Evolutionary conservation across 2,888 invertebrate genomes (phyloP).

Genomic region (Heteromurus nitidus): DNA sequence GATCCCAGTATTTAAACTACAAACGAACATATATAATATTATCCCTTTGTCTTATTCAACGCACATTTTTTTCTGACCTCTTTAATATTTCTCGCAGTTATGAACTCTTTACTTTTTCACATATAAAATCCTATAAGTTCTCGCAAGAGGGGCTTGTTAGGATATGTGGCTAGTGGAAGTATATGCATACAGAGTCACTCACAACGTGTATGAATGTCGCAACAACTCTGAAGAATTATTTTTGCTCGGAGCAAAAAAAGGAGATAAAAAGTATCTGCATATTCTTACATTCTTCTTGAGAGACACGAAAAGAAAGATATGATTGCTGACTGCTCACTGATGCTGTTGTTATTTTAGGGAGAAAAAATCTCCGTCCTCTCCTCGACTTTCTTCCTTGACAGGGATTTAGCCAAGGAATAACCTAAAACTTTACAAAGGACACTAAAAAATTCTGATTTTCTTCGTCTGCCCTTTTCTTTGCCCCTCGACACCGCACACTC

Average conservation of each 20-base stretch:
- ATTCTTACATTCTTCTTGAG: slow-evolving; percentile 44
- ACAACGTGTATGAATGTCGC: too few relatives aligned
- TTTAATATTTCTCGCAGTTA: too few relatives aligned
- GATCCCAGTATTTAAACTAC: slow-evolving; percentile 52
- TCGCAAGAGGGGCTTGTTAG: too few relatives aligned
- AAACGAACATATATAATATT: slow-evolving; percentile 28
- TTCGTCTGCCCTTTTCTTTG: neutral
- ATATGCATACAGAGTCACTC: too few relatives aligned
- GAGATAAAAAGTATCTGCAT: slow-evolving; percentile 65
- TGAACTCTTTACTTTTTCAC: slow-evolving; percentile 24
- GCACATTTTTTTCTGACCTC: slow-evolving; percentile 34
- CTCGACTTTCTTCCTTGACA: slow-evolving; percentile 9
- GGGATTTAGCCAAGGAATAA: neutral
- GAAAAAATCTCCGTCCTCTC: slow-evolving; percentile 14
- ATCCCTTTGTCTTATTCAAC: slow-evolving; percentile 45
- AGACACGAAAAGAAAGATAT: slow-evolving; percentile 61
- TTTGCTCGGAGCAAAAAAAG: slow-evolving; percentile 53
- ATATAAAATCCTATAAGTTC: too few relatives aligned
- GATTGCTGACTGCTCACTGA: slow-evolving; percentile 49
- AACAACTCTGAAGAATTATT: slow-evolving; percentile 39
- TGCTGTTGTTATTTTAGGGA: slow-evolving; percentile 55
- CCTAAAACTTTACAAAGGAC: neutral
- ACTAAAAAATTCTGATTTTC: slow-evolving; percentile 26
- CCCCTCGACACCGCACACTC: neutral
- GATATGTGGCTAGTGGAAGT: too few relatives aligned